Base-by-base conservation (phyloP, 2,888 invertebrate genomes). In the Clunio marinus region DNA sequence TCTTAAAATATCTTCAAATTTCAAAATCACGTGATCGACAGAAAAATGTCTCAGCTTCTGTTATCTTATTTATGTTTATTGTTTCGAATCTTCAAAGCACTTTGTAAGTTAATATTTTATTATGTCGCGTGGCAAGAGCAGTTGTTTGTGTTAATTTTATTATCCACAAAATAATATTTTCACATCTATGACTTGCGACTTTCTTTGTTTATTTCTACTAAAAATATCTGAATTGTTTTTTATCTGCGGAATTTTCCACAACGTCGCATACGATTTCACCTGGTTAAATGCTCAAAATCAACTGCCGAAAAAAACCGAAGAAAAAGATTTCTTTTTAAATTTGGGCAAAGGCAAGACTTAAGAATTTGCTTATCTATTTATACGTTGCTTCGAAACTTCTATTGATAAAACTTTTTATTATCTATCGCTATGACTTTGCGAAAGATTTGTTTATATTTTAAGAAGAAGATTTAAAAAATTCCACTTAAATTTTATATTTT, bases 341-440 rank as follows among this genome's bases (percentile, higher is more conserved):
- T 57, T 57, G 7, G 25, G 5, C 17, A 17, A 5, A 4, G 25
- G 13, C 57, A 13, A 1, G 27, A 4, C 32, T 4, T 32, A 4
- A 45, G 7, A 3, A 13, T 3, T 45, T 15, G 4, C 45, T 45
- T 7, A 7, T 45, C 15, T 45, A 32, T 45, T 45, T 57, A 24
- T 20, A 45, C 15, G 27, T 25, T 57, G 57, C 32, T 51, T n/a
- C n/a, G 17, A 8, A 15, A 17, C 7, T 15, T 57, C 25, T 57
- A 57, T 57, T 57, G 57, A 57, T 57, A 57, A 57, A 57, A 57
- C 57, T 57, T 57, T 4, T 57, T 27, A 27, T 57, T 25, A 25
- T 27, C 51, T 51, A 22, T 17, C 51, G 51, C 51, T 20, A 51
- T 51, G n/a, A n/a, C 51, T 32, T 32, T 13, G 45, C 45, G n/a